Conservation (phyloP, 2,888 invertebrate genomes). For the Drosophila percnosoma region DNA sequence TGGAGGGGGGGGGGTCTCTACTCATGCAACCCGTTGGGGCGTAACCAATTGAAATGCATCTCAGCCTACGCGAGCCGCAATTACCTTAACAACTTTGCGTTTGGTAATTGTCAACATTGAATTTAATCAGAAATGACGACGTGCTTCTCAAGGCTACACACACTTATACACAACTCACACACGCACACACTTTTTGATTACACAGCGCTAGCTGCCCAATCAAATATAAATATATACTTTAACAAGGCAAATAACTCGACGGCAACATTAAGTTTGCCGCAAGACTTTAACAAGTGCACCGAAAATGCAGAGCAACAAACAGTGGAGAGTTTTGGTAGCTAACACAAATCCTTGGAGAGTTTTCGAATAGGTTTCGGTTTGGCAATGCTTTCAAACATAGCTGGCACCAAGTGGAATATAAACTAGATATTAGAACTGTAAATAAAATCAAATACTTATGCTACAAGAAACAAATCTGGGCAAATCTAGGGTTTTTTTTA, state of each 20-base stretch:
- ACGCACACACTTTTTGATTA: background rate
- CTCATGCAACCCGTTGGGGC: conserved; percentile 24
- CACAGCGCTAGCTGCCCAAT: conserved; percentile 27
- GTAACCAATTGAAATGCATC: conserved; percentile 71
- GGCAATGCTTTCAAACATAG: background rate
- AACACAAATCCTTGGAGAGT: background rate
- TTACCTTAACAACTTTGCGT: conserved; percentile 73
- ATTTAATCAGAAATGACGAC: conserved; percentile 71
- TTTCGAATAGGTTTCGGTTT: background rate
- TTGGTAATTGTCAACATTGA: conserved; percentile 69
- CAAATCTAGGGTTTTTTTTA: background rate
- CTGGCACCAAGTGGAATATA: rapidly evolving
- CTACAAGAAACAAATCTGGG: background rate
- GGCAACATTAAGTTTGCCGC: conserved; percentile 16
- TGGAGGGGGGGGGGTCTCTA: background rate
- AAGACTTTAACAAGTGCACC: background rate
- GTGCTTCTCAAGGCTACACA: conserved; percentile 40
- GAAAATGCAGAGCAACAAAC: conserved; percentile 12
- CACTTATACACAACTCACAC: background rate
- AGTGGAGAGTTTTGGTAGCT: background rate
- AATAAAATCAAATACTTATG: background rate
- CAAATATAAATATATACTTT: conserved; percentile 35
- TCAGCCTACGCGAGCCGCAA: conserved; percentile 66
- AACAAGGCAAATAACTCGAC: conserved; percentile 20
- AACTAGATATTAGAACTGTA: background rate